Base-by-base conservation (phyloP, 1,140 invertebrate species). In the Trichomalopsis sarcophagae region DNA sequence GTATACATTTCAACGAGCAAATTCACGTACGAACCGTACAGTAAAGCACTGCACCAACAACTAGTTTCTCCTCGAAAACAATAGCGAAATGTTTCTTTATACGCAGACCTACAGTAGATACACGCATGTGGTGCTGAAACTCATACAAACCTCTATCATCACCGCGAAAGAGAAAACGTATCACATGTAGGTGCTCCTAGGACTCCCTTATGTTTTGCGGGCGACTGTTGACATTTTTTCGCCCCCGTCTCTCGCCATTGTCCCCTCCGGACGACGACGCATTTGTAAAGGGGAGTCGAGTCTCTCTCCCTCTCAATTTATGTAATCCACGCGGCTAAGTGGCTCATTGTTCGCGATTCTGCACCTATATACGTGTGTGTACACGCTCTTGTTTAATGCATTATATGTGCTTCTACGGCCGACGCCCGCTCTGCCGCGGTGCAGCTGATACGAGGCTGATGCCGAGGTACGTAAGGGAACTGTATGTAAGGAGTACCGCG, bases 251-350 rank as follows among this genome's bases (percentile, higher is more conserved):
- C 23, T 27, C 17, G 27, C 13, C 73, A 75, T 75, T 75, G 73
- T 75, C 30, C 30, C 23, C 10, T 27, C 3, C 68, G 55, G 6
- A 62, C 55, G 55, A 62, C 55, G 55, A 62, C 55, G 55, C 55
- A 62, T n/a, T 27, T 33, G 68, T 30, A 71, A 71, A 13, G 30
- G 68, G 68, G 27, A 71, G 68, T 30, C 68, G 68, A 44, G 40
- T 44, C 40, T 44, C 10, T 44, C 40, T 44, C 40, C 1, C 40
- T 44, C 40, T 6, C 87, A 88, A 89, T 89, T 90, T 89, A 87
- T 84, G 87, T 89, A 89, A 90, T 89, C 86, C 87, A 50, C 23
- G 73, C 30, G 73, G 81, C 82, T 88, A 87, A 89, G 88, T 88
- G 87, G 88, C 86, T 88, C 87, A 90, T 90, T 90, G 87, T 90